Base-by-base conservation (phyloP, 1,140 invertebrate species). In the Pantala flavescens region DNA sequence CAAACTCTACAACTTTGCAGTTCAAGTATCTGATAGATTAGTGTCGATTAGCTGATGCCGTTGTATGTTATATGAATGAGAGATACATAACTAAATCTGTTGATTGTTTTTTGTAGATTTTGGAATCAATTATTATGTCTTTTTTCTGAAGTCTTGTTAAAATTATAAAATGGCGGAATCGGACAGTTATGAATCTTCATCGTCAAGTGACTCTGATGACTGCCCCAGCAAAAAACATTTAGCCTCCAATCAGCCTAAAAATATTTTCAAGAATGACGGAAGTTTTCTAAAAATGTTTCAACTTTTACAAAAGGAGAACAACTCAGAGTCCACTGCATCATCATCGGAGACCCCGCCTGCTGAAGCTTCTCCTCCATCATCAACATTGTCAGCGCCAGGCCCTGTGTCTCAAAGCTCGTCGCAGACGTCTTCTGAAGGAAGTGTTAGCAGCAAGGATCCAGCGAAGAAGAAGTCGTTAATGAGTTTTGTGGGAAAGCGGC, bases 401-500 rank as follows among this genome's bases (percentile, higher is more conserved):
- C 2, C 28, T 5, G 28, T 36, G 3, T 36, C n/a, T 12, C 49
- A 63, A 63, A 63, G 49, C 49, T 63, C 49, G 28, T 36, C 28
- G 28, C 28, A 36, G 28, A 36, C 28, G 9, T 63, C 49, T 21
- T 63, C 49, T 12, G n/a, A 63, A 36, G 3, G 12, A 19, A 63
- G 12, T 14, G 5, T 12, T 12, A 63, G 49, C n/a, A 21, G n/a
- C 14, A 63, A 63, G 49, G 49, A 63, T 16, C n/a, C 49, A 16
- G n/a, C 49, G 49, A 63, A 21, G 49, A 63, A 63, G 49, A 63
- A 63, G 49, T 63, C 49, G n/a, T 21, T 63, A 5, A 63, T 63
- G 49, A 63, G 49, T 63, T 63, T 63, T 21, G 49, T 95, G 73
- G 93, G 93, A 23, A 94, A 96, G 80, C 86, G 94, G 77, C 85